A percentile compares a stretch with the other conserved stretches of the same genome.
phyloP scores from a whole-genome alignment of 2,797 vertebrate species.

The Bradypus variegatus region DNA sequence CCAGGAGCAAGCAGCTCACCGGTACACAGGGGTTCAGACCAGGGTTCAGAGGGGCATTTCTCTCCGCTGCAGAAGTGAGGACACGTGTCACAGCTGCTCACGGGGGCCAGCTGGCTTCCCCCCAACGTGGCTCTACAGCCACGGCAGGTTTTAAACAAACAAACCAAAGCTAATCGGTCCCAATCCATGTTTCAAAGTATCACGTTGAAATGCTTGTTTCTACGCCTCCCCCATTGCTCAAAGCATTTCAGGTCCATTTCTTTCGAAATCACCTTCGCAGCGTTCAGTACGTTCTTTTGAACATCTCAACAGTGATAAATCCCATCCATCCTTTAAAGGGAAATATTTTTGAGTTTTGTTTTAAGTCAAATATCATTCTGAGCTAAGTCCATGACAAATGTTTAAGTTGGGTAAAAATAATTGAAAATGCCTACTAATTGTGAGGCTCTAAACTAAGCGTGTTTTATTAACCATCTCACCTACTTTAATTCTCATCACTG shows the following conservation, averaged over 20 bases:
- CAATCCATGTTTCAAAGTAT: neutral
- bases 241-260: neutral
- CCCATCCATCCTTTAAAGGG: neutral
- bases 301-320: neutral
- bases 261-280: neutral
- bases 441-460: neutral
- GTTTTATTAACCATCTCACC: slow-evolving; percentile 17
- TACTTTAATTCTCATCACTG: slow-evolving; percentile 23
- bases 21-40: neutral
- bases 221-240: neutral
- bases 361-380: slow-evolving; percentile 23
- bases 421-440: slow-evolving; percentile 26
- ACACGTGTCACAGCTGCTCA: slow-evolving; percentile 1
- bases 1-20: neutral
- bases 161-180: neutral
- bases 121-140: slow-evolving; percentile 10
- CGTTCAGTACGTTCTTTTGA: neutral
- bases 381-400: neutral
- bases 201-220: neutral
- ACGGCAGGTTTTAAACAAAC: slow-evolving; percentile 50
- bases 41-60: neutral
- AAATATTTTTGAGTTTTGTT: neutral
- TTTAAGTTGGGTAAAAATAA: slow-evolving; percentile 16
- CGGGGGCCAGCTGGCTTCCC: slow-evolving; percentile 28
- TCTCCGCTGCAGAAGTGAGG: slow-evolving; percentile 23